phyloP scores from a whole-genome alignment of 2,113 vertebrate species.

The Nibea albiflora region DNA sequence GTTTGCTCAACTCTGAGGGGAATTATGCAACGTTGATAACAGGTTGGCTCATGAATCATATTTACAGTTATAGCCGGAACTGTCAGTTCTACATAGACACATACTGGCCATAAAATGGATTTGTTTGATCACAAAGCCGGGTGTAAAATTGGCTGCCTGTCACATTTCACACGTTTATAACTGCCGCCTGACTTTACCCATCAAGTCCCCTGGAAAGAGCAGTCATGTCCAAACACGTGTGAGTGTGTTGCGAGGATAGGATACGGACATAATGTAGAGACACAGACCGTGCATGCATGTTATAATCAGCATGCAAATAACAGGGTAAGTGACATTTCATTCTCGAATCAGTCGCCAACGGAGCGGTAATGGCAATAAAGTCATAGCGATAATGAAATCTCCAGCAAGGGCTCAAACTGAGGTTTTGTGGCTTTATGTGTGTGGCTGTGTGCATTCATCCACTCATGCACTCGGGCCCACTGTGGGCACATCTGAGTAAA shows the following conservation, averaged over 20 bases:
- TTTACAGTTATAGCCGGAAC: conserved; percentile 36
- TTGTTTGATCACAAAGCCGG: conserved; percentile 43
- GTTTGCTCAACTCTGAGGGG: conserved; percentile 24
- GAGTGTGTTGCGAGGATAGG: background rate
- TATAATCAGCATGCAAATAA: conserved; percentile 58
- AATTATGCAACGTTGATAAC: conserved; percentile 16
- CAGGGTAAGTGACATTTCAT: conserved; percentile 65
- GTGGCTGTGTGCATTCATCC: conserved; percentile 58
- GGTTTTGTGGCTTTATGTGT: conserved; percentile 15
- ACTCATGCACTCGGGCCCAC: conserved; percentile 48
- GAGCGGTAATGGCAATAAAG: conserved; percentile 63
- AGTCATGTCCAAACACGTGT: background rate
- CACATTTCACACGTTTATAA: conserved; percentile 53
- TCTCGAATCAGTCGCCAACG: conserved; percentile 30
- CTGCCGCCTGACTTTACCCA: conserved; percentile 20
- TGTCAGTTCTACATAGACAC: conserved; percentile 13
- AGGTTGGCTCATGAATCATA: conserved; percentile 33
- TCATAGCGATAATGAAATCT: conserved; percentile 69
- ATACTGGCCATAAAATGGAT: conserved; percentile 29
- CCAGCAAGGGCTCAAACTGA: conserved; percentile 43
- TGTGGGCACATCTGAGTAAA: conserved; percentile 63
- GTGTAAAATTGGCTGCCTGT: conserved; percentile 53
- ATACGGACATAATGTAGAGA: conserved; percentile 5
- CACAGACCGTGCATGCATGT: background rate
- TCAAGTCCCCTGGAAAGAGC: conserved; percentile 22